Evolutionary conservation across 2,113 vertebrate genomes (phyloP).

Genomic region (Hyla sarda): DNA sequence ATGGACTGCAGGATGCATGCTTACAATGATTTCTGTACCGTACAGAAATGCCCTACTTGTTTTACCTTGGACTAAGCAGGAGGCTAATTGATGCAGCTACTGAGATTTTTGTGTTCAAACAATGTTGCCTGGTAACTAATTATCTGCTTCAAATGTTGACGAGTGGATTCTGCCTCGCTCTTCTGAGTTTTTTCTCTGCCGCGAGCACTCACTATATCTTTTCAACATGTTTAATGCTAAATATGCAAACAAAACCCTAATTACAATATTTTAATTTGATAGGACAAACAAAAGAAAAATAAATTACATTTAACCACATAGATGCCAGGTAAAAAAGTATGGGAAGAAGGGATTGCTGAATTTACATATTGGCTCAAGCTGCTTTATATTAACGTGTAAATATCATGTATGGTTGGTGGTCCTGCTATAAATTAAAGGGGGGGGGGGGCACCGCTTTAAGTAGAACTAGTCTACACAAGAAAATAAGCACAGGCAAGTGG

Average conservation of each 20-base stretch:
- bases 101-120: constrained; percentile 34
- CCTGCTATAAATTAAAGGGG: no score
- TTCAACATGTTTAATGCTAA: constrained; percentile 13
- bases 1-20: neutral
- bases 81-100: neutral
- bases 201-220: neutral
- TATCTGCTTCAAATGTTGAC: constrained; percentile 25
- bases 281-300: neutral
- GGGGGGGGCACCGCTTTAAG: no score
- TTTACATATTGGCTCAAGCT: no score
- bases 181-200: neutral
- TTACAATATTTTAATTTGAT: constrained; percentile 32
- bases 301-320: neutral
- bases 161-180: neutral
- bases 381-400: no score
- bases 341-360: neutral
- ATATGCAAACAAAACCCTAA: constrained; percentile 26
- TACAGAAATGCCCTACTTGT: neutral
- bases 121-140: constrained; percentile 41
- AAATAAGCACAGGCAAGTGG: no score
- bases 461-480: no score
- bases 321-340: neutral
- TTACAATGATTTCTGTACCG: neutral
- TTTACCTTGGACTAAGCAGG: neutral
- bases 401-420: no score